Conservation (phyloP, 2,797 vertebrate genomes). For the Rhodeus uyekii region DNA sequence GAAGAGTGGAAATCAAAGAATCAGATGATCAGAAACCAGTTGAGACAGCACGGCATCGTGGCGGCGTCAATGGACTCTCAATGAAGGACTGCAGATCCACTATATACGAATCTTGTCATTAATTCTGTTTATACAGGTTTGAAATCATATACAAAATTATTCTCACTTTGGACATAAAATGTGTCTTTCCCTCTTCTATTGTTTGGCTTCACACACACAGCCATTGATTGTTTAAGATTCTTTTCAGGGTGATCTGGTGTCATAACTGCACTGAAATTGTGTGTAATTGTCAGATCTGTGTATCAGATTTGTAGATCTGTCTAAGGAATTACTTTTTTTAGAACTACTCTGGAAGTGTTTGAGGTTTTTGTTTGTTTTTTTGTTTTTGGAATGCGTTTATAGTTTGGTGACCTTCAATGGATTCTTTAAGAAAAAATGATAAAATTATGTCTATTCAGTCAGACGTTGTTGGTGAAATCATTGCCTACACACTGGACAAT, state of each 20-base stretch:
- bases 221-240: constrained; percentile 18
- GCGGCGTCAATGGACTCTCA: constrained; percentile 76
- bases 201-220: background rate
- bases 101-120: background rate
- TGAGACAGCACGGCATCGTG: constrained; percentile 77
- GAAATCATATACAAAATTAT: background rate
- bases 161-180: background rate
- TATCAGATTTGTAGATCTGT: constrained; percentile 21
- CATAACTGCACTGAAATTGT: constrained; percentile 39
- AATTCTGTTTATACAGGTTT: background rate
- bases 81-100: constrained; percentile 59
- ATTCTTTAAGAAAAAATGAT: background rate
- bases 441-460: no score
- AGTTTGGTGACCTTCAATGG: background rate
- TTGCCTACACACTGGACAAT: constrained; percentile 7
- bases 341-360: constrained; percentile 13
- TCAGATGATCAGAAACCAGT: constrained; percentile 77
- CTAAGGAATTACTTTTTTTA: constrained; percentile 24
- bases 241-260: constrained; percentile 19
- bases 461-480: background rate
- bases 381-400: background rate
- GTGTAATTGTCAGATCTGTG: constrained; percentile 11
- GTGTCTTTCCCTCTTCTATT: background rate
- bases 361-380: background rate
- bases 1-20: constrained; percentile 84